A percentile compares a stretch with the other conserved stretches of the same genome.
Evolutionary conservation across 2,797 vertebrate genomes (phyloP).

Genomic region (Molossus molossus): DNA sequence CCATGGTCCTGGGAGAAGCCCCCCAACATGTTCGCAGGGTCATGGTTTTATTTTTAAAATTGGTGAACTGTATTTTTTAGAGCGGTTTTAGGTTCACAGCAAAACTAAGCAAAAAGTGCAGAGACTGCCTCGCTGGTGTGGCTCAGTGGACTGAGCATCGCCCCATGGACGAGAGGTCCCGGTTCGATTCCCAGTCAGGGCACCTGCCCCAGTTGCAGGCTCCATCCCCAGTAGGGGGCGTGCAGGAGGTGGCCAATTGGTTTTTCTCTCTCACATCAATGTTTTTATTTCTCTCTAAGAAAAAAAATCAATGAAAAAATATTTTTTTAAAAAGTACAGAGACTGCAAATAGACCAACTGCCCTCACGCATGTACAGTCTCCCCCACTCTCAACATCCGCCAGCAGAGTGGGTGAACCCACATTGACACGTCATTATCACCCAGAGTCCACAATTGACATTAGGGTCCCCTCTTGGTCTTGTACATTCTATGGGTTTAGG

Average conservation of each 20-base stretch:
- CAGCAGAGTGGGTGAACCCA: background rate
- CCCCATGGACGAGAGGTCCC: too few relatives aligned
- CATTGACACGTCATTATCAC: rapidly evolving
- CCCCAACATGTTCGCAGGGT: background rate
- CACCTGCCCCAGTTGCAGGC: too few relatives aligned
- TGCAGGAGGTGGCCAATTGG: too few relatives aligned
- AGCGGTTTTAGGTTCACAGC: background rate
- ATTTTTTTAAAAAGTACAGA: too few relatives aligned
- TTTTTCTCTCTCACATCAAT: too few relatives aligned
- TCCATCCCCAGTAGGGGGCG: too few relatives aligned
- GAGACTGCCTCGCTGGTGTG: too few relatives aligned
- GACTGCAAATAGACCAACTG: rapidly evolving
- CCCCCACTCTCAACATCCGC: background rate
- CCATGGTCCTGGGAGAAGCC: background rate
- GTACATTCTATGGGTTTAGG: too few relatives aligned
- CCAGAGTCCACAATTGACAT: background rate
- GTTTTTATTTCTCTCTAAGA: too few relatives aligned
- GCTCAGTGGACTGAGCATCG: too few relatives aligned
- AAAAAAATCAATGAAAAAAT: too few relatives aligned
- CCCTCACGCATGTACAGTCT: rapidly evolving
- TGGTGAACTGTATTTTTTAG: background rate
- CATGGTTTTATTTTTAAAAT: background rate
- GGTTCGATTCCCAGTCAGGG: too few relatives aligned
- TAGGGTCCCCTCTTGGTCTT: background rate
- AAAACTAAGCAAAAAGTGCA: background rate